Evolutionary conservation across 2,888 invertebrate species (phyloP).

Genomic region (Nudaria mundana): DNA sequence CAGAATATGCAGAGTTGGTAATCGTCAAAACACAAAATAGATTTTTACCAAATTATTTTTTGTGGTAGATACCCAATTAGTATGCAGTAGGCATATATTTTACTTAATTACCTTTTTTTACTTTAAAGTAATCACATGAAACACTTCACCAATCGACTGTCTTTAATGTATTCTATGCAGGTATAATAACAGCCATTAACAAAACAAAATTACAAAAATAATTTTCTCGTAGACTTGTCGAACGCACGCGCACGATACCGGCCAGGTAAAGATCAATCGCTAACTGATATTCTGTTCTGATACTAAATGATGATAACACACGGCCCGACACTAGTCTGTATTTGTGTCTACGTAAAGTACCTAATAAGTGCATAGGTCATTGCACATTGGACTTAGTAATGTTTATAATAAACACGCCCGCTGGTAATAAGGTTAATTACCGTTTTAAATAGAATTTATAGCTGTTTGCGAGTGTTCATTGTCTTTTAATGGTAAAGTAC

Average conservation of each 20-base stretch:
- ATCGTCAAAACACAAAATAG: no score
- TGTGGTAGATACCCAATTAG: no score
- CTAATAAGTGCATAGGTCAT: slow-evolving; percentile 17
- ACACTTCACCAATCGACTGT: no score
- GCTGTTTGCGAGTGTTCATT: neutral
- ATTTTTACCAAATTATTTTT: no score
- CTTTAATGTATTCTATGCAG: no score
- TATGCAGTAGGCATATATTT: no score
- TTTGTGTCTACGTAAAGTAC: slow-evolving; percentile 24
- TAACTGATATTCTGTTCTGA: slow-evolving; percentile 32
- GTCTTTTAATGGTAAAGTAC: neutral
- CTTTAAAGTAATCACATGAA: no score
- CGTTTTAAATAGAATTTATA: neutral
- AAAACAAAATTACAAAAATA: slow-evolving; percentile 2
- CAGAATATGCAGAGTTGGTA: no score
- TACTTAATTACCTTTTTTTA: no score
- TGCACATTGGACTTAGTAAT: slow-evolving; percentile 32
- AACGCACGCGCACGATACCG: slow-evolving; percentile 17
- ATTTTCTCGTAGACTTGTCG: neutral
- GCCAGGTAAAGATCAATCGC: slow-evolving; percentile 31
- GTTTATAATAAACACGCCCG: slow-evolving; percentile 28
- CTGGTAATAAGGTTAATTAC: neutral
- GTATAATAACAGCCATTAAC: no score
- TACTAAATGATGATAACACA: slow-evolving; percentile 33
- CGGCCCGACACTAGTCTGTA: neutral